These are phyloP conservation scores for Scarus forsteni DNA, from an alignment of 2,797 vertebrate genomes.

Conservation along the genomic window DNA sequence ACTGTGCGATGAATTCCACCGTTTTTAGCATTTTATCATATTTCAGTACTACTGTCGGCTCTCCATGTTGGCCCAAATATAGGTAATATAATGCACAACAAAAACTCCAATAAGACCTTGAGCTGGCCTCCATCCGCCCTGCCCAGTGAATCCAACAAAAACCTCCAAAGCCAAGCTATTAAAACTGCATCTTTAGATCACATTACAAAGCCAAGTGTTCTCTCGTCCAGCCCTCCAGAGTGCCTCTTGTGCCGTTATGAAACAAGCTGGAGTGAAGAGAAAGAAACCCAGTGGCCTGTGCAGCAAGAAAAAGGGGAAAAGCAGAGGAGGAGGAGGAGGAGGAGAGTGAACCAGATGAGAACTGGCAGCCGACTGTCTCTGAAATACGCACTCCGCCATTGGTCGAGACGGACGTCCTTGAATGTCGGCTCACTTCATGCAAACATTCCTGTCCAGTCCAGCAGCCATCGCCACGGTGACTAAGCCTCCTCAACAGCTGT, in stretches of 20 bases:
- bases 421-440: constrained; percentile 83
- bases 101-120: constrained; percentile 41
- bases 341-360: constrained; percentile 67
- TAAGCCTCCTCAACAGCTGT: constrained; percentile 91
- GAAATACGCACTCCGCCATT: constrained; percentile 53
- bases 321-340: constrained; percentile 39
- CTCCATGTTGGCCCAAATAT: constrained; percentile 31
- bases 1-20: constrained; percentile 14
- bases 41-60: constrained; percentile 6
- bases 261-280: constrained; percentile 78
- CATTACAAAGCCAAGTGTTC: constrained; percentile 68
- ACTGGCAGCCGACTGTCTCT: constrained; percentile 66
- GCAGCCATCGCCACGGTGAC: constrained; percentile 85
- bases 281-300: constrained; percentile 75
- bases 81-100: constrained; percentile 43
- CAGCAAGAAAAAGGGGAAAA: constrained; percentile 45
- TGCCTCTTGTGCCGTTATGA: constrained; percentile 77
- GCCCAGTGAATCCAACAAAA: constrained; percentile 43
- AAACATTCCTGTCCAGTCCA: constrained; percentile 83
- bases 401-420: constrained; percentile 68
- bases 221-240: constrained; percentile 76
- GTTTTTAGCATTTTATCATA: constrained; percentile 11
- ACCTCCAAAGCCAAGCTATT: constrained; percentile 62
- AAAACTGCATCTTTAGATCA: constrained; percentile 77
- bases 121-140: constrained; percentile 42